Evolutionary conservation across 2,797 vertebrate species (phyloP), one percentile per base, ranked within the genome.

Genomic region (Nothura maculosa): DNA sequence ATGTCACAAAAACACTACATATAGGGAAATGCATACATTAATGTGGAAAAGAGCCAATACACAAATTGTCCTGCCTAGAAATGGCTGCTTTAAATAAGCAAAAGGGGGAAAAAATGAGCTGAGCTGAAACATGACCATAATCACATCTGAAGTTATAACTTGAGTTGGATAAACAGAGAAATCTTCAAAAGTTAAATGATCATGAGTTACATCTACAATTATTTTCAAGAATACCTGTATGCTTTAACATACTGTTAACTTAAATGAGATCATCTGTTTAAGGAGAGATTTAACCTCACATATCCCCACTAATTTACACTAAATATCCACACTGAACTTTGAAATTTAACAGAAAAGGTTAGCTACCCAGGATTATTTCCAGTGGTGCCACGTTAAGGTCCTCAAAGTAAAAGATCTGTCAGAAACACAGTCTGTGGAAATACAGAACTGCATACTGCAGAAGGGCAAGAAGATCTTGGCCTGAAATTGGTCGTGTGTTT

Each of bases 241-340:
- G 86, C 92, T 94, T 91, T 84, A 95, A 93, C 85, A 91, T 73
- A 93, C 72, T 78, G 92, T 90, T 94, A 96, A 92, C 38, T 94
- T 93, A 36, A 95, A 94, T 63, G 40, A 92, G 58, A 94, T 64
- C 85, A 76, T 87, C 24, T 75, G 58, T 95, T 96, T 94, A 94
- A 87, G 54, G 30, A 30, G 73, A 94, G 87, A 73, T 90, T 92
- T 81, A 92, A 93, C 85, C 75, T 61, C 25, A 28, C 76, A 72
- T 24, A 32, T 60, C 92, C 64, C 85, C 75, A 88, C 89, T 57
- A 67, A 63, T 90, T 94, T 75, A 76, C 61, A 1, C 50, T 94
- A 90, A 80, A 47, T 68, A 66, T 67, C 88, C 89, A 19, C 38
- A 17, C 32, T 89, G 70, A 48, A 61, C 61, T 96, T 89, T 89